Evolutionary conservation across 1,140 invertebrate species (phyloP).

Genomic region (Dendroctonus valens): DNA sequence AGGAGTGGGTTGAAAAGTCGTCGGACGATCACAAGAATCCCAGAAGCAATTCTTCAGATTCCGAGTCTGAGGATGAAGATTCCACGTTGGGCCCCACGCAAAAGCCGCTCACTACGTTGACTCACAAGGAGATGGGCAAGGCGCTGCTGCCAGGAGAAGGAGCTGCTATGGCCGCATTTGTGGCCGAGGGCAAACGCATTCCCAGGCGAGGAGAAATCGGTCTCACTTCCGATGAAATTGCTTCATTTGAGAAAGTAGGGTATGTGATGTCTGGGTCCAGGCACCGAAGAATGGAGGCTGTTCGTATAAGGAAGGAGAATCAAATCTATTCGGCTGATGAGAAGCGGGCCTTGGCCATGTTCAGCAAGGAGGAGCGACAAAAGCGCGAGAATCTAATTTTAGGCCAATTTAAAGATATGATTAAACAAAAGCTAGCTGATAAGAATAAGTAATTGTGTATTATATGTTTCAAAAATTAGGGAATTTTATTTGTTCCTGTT

Average conservation of each 20-base stretch:
- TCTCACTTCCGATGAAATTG: conserved; percentile 94
- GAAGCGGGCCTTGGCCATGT: conserved; percentile 95
- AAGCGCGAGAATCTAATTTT: conserved; percentile 96
- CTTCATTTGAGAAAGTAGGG: conserved; percentile 89
- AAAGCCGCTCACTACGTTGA: conserved; percentile 69
- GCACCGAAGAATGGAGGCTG: conserved; percentile 99
- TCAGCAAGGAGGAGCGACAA: conserved; percentile 95
- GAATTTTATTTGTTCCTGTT: too few species aligned
- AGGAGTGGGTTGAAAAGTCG: conserved; percentile 71
- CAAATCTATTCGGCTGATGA: conserved; percentile 99
- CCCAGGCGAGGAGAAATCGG: conserved; percentile 98
- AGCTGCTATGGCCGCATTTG: conserved; percentile 97
- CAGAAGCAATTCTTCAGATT: conserved; percentile 41
- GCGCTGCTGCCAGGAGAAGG: conserved; percentile 93
- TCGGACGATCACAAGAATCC: conserved; percentile 41
- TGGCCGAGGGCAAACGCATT: conserved; percentile 98
- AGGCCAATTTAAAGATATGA: conserved; percentile 92
- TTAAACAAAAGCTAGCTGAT: conserved; percentile 65
- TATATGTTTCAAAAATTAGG: too few species aligned
- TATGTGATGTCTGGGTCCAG: conserved; percentile 98
- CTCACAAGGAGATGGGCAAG: conserved; percentile 81
- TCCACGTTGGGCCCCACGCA: conserved; percentile 67
- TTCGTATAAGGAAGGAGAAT: conserved; percentile 98
- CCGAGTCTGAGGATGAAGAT: conserved; percentile 53
- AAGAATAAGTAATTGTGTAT: conserved; percentile 46